Evolutionary conservation across 2,113 vertebrate genomes (phyloP), one percentile per base, ranked within the genome.

Genomic region (Spea bombifrons): DNA sequence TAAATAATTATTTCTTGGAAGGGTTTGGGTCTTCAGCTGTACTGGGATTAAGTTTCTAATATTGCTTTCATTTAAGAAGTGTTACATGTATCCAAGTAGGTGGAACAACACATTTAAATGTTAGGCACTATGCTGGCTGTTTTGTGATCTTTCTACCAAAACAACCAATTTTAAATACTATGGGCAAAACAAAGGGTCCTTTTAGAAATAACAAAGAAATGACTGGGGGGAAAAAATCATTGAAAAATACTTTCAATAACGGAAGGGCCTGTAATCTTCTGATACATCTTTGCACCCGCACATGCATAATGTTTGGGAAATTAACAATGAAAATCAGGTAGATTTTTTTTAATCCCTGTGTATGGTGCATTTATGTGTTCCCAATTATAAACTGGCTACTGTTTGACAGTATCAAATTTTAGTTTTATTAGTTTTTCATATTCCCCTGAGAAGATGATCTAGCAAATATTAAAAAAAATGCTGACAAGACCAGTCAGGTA

Each of bases 81-180:
- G 30, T 30, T 30, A 30, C 30, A 30, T 1, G 30, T 30, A 2
- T 30, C 30, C 30, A 30, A 30, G 30, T 30, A 30, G 30, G 30
- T 30, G 30, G 30, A 30, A 30, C 30, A 30, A 30, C 30, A 30
- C 30, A 30, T 30, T 30, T 30, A 30, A 30, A 30, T 30, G 30
- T 30, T 30, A 30, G 30, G 30, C 30, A 30, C 30, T 30, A 30
- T 30, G 30, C 30, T 30, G 30, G 30, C 30, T 16, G 61, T 64
- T 64, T 64, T 64, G 61, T 16, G 61, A 64, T 30, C 61, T 30
- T 83, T 66, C 75, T 30, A 82, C 71, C 71, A 70, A 49, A 81
- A 73, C 66, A 71, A 73, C 76, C 83, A 66, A 83, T 84, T 85
- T 88, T 83, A 76, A 76, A 76, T 57, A 53, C 73, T 48, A 80